Evolutionary conservation across 30 jellyfish, hydroid and myxozoan species (phyloP).

Genomic region (Aurelia coerulea): DNA sequence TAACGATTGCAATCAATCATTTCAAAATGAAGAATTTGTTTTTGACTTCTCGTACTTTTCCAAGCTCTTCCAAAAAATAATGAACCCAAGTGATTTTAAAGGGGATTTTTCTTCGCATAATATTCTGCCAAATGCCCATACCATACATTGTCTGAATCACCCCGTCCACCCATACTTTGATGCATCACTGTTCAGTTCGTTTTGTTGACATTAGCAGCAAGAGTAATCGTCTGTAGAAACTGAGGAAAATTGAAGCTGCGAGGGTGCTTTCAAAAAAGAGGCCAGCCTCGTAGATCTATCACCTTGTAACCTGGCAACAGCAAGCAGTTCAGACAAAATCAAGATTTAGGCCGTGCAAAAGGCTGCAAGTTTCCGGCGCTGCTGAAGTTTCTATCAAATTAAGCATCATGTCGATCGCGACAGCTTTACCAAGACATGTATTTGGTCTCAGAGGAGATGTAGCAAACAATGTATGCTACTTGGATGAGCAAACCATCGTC

Average conservation of each 20-base stretch:
- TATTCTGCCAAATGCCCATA: no score
- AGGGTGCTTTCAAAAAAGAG: constrained; percentile 39
- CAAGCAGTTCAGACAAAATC: background rate
- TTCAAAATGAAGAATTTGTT: no score
- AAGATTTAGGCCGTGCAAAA: background rate
- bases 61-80: no score
- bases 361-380: background rate
- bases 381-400: background rate
- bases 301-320: constrained; percentile 52
- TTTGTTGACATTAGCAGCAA: no score
- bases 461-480: constrained; percentile 83
- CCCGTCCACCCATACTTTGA: no score
- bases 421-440: constrained; percentile 91
- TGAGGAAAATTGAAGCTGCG: constrained; percentile 3
- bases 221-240: no score
- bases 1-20: no score
- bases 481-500: constrained; percentile 93
- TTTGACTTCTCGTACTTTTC: no score
- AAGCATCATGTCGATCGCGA: constrained; percentile 81
- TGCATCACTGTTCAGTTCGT: no score
- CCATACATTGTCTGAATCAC: no score
- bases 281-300: constrained; percentile 15
- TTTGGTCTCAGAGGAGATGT: constrained; percentile 93
- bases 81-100: no score
- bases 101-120: no score